Conservation (phyloP, 2,113 vertebrate genomes). For the Alouatta palliata region DNA sequence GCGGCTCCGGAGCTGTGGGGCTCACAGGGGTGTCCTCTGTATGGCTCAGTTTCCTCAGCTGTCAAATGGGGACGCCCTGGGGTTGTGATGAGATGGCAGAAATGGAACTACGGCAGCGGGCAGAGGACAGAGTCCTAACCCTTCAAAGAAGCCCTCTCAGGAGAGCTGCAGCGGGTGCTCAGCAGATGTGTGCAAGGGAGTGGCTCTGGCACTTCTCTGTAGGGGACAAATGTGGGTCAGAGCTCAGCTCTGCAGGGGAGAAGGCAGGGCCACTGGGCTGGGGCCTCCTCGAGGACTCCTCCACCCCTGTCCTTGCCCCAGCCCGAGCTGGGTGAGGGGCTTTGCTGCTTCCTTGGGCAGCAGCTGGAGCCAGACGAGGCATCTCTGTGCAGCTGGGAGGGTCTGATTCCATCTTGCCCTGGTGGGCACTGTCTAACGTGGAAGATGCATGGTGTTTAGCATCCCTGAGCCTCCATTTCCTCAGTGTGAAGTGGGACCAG, state of each 20-base stretch:
- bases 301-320: neutral
- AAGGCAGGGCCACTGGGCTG: neutral
- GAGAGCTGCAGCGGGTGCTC: accelerated
- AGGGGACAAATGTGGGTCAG: neutral
- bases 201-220: neutral
- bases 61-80: neutral
- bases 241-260: neutral
- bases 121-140: neutral
- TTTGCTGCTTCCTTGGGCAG: neutral
- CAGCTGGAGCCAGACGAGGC: neutral
- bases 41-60: neutral
- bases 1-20: neutral
- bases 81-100: neutral
- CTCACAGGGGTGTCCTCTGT: neutral
- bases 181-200: accelerated
- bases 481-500: neutral
- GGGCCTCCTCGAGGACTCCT: neutral
- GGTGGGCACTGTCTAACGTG: neutral
- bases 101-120: neutral
- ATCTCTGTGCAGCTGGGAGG: neutral
- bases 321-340: neutral
- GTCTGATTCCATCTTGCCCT: accelerated
- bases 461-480: neutral
- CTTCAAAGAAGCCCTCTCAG: neutral
- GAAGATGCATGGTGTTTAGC: neutral